Evolutionary conservation across 2,797 vertebrate species (phyloP).

Genomic region (Falco columbarius): DNA sequence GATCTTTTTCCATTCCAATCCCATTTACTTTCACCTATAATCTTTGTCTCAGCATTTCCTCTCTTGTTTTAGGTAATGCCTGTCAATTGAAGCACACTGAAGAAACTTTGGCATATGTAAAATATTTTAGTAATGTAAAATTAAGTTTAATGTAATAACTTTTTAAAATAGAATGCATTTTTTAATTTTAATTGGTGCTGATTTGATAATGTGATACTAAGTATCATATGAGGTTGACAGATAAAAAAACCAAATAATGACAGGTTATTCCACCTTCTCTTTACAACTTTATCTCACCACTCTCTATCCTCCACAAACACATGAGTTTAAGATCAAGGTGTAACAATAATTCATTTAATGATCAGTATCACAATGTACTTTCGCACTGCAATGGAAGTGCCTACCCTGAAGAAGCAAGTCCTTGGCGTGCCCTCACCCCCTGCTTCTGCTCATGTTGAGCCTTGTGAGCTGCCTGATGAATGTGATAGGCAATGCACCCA

Average conservation of each 20-base stretch:
- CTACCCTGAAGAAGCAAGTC: not conserved
- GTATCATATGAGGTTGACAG: not conserved
- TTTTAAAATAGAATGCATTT: not conserved
- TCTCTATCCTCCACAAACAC: fast-evolving
- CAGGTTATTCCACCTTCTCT: not conserved
- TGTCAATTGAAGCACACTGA: not conserved
- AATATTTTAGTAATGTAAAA: not conserved
- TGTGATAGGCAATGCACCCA: not conserved
- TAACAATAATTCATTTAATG: not conserved
- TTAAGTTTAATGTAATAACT: not conserved
- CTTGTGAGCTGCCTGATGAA: not conserved
- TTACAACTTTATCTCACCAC: not conserved
- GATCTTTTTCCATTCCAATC: not conserved
- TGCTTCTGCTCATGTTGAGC: not conserved
- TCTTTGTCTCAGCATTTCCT: not conserved
- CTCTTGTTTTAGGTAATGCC: not conserved
- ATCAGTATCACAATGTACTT: not conserved
- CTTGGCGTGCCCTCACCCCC: fast-evolving
- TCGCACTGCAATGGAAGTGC: not conserved
- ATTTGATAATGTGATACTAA: not conserved
- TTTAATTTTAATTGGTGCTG: not conserved
- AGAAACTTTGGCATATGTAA: not conserved
- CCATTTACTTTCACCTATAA: not conserved
- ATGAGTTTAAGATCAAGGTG: not conserved
- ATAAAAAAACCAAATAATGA: not conserved